A percentile compares a stretch with the other conserved stretches of the same genome.
phyloP scores from a whole-genome alignment of 2,113 vertebrate genomes.

The Oreocharis arfaki region DNA sequence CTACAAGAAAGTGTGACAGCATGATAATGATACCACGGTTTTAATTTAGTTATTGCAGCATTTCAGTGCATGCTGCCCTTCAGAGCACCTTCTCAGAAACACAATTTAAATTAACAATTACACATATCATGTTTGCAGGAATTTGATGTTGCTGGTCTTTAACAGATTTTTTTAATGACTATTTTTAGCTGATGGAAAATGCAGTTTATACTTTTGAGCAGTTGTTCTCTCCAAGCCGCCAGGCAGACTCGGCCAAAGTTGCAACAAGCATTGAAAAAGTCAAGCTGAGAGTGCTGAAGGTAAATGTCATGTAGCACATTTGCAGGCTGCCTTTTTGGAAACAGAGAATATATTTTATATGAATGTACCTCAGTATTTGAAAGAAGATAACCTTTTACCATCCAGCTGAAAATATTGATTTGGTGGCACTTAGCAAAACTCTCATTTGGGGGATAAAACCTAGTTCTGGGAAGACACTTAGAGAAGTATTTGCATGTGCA shows the following conservation, averaged over 20 bases:
- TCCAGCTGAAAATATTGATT: background rate
- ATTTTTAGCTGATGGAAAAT: conserved; percentile 83
- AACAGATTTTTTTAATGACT: background rate
- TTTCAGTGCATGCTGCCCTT: background rate
- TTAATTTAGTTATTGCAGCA: background rate
- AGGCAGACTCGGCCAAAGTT: conserved; percentile 67
- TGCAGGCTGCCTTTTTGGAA: background rate
- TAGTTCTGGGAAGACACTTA: background rate
- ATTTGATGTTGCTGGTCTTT: background rate
- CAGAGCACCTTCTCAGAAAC: background rate
- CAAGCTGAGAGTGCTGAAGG: conserved; percentile 88
- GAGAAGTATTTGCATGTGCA: background rate
- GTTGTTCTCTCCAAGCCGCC: conserved; percentile 72
- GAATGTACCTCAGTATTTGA: background rate
- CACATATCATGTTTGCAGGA: background rate
- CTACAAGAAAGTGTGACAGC: background rate
- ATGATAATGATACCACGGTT: background rate
- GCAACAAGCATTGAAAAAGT: conserved; percentile 78
- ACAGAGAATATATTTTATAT: background rate
- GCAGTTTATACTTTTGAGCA: conserved; percentile 84
- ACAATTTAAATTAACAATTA: background rate
- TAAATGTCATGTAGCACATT: conserved; percentile 26
- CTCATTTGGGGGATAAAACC: background rate
- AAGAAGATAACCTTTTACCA: background rate
- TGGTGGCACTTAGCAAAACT: background rate